Evolutionary conservation across 2,888 invertebrate species (phyloP).

Genomic region (Apotomis betuletana): DNA sequence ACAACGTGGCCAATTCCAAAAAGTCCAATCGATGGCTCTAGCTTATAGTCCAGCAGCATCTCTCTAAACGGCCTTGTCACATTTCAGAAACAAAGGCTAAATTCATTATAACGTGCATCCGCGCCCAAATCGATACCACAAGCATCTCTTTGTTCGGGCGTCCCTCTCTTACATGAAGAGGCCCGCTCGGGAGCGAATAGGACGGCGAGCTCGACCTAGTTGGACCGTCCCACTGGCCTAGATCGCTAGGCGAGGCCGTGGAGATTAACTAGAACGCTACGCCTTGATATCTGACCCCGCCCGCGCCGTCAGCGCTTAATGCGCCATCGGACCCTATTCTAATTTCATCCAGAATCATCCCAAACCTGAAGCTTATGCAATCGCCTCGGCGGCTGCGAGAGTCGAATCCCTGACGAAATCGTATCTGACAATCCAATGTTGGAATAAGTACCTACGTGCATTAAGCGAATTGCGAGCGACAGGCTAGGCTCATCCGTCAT

Average conservation of each 20-base stretch:
- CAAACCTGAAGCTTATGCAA: not conserved
- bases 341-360: not conserved
- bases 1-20: not conserved
- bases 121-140: conserved; percentile 38
- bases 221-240: conserved; percentile 34
- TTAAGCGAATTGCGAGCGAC: too few relatives aligned
- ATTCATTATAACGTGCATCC: conserved; percentile 37
- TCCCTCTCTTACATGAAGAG: conserved; percentile 10
- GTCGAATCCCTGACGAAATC: not conserved
- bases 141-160: conserved; percentile 37
- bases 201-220: conserved; percentile 26
- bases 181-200: conserved; percentile 11
- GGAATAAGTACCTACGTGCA: too few relatives aligned
- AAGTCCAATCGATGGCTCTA: not conserved
- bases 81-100: conserved; percentile 31
- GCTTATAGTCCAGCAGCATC: not conserved
- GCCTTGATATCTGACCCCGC: conserved; percentile 35
- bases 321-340: conserved; percentile 14
- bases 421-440: not conserved
- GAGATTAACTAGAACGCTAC: conserved; percentile 33
- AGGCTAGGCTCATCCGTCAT: too few relatives aligned
- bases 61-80: conserved; percentile 10
- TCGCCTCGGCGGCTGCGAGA: not conserved
- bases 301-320: conserved; percentile 25
- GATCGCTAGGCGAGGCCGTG: conserved; percentile 37